Conservation (phyloP, 2,797 vertebrate species). For the Rhinogobio ventralis region DNA sequence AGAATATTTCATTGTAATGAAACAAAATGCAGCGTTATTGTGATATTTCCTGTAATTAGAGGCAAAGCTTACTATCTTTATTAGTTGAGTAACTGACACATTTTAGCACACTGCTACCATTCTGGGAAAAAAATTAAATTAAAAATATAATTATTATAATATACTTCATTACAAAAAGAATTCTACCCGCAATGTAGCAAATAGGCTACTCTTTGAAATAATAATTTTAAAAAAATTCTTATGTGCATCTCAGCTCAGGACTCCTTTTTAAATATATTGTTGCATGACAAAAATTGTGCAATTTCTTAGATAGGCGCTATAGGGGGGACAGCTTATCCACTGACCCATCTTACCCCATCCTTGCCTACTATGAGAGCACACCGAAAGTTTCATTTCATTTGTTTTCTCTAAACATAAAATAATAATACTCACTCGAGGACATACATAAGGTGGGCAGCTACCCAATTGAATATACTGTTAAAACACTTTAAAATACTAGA, state of each 20-base stretch:
- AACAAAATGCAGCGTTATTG: background rate
- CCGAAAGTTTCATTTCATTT: too few species aligned
- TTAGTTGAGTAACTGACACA: background rate
- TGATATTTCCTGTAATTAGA: background rate
- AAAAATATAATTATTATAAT: background rate
- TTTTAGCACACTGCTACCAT: too few species aligned
- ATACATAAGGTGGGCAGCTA: background rate
- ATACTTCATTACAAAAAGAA: background rate
- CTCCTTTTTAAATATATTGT: background rate
- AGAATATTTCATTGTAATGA: background rate
- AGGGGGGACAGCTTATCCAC: background rate
- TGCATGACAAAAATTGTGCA: background rate
- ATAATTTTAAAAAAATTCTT: background rate
- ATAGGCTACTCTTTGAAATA: background rate
- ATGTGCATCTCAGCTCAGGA: background rate
- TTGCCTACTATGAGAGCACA: background rate
- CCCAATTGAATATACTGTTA: background rate
- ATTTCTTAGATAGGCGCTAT: background rate
- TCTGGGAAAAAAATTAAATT: background rate
- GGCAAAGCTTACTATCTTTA: background rate
- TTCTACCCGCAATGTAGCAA: background rate
- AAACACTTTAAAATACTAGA: background rate
- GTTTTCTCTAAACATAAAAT: too few species aligned
- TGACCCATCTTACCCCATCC: background rate
- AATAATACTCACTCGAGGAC: background rate